Evolutionary conservation across 2,113 vertebrate species (phyloP).

Genomic region (Paralichthys olivaceus): DNA sequence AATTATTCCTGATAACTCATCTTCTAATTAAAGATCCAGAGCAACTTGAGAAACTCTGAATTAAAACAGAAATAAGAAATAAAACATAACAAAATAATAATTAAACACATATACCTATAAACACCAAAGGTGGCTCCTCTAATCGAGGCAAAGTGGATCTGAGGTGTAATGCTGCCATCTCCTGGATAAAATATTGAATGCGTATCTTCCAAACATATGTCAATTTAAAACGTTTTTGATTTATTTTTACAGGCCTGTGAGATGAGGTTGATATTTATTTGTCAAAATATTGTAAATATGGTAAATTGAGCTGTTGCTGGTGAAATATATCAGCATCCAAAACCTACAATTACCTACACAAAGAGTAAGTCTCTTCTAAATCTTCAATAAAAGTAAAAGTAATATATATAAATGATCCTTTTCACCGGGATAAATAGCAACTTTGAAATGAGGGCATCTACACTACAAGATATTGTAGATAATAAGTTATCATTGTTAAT

Average conservation of each 20-base stretch:
- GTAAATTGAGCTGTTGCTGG: no score
- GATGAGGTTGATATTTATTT: no score
- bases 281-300: no score
- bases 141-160: background rate
- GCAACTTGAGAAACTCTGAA: background rate
- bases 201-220: background rate
- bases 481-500: no score
- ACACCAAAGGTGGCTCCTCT: background rate
- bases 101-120: background rate
- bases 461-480: no score
- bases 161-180: conserved; percentile 59
- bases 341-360: no score
- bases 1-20: background rate
- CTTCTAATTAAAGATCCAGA: background rate
- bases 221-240: background rate
- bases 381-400: no score
- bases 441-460: no score
- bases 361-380: no score
- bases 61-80: background rate
- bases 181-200: conserved; percentile 9
- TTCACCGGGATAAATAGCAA: no score
- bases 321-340: no score
- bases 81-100: background rate
- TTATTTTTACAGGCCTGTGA: background rate
- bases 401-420: no score